Conservation (phyloP, 30 jellyfish, hydroid and myxozoan species). For the Cassiopea xamachana region DNA sequence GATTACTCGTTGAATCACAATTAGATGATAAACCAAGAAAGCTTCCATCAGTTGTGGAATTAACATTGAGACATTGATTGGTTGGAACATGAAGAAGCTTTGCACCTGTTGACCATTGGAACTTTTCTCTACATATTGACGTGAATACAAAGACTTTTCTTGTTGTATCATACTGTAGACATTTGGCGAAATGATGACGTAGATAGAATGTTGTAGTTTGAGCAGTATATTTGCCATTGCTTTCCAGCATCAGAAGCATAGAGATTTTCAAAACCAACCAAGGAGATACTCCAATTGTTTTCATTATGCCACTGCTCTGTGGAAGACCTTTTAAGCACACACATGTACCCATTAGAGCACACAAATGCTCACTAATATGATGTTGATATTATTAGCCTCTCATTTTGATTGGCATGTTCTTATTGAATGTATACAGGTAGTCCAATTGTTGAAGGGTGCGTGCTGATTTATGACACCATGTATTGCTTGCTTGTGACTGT, state of each 20-base stretch:
- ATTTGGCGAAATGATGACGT: constrained; percentile 8
- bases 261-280: background rate
- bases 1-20: background rate
- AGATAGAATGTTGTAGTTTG: constrained; percentile 16
- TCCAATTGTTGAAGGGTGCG: too few species aligned
- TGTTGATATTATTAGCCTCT: too few species aligned
- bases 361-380: too few species aligned
- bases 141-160: background rate
- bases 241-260: background rate
- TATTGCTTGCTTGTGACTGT: too few species aligned
- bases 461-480: too few species aligned
- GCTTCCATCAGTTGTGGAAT: constrained; percentile 5
- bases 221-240: background rate
- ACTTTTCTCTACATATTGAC: constrained; percentile 8
- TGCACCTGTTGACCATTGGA: constrained; percentile 22
- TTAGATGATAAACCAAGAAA: background rate
- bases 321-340: too few species aligned
- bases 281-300: background rate
- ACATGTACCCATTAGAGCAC: too few species aligned
- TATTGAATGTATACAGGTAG: too few species aligned
- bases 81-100: constrained; percentile 3
- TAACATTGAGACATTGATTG: background rate
- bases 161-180: background rate
- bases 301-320: background rate
- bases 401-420: too few species aligned